Percentiles rank a stretch among this genome's conserved stretches.
These are phyloP conservation scores for Urechis unicinctus DNA, from an alignment of 2,888 invertebrate genomes.

Conservation along the genomic window DNA sequence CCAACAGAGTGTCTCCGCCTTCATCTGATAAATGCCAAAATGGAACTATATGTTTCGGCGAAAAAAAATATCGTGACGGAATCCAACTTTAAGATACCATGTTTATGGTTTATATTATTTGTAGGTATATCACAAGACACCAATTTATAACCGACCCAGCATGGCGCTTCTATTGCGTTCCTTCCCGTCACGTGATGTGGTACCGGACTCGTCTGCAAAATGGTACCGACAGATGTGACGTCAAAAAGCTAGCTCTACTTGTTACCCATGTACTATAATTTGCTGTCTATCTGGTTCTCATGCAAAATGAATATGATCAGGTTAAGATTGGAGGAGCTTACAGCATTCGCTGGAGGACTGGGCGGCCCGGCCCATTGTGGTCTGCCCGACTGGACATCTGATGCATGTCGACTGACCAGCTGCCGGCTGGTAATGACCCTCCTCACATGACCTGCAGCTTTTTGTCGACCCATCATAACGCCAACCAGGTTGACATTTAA, in stretches of 20 bases:
- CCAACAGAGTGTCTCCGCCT: too few relatives aligned
- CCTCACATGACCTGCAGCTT: conserved; percentile 16
- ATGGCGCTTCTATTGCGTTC: background rate
- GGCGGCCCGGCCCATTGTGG: conserved; percentile 16
- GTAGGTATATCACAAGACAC: too few relatives aligned
- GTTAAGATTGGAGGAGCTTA: conserved; percentile 1
- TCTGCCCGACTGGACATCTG: conserved; percentile 7
- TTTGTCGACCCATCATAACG: conserved; percentile 2
- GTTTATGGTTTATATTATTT: too few relatives aligned
- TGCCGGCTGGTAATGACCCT: conserved; percentile 14
- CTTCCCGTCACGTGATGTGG: conserved; percentile 7
- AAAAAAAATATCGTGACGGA: too few relatives aligned
- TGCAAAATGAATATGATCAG: too few relatives aligned
- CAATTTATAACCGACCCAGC: too few relatives aligned
- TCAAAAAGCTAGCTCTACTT: too few relatives aligned
- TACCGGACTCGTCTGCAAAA: conserved; percentile 6
- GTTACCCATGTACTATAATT: too few relatives aligned
- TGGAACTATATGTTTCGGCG: too few relatives aligned
- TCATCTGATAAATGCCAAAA: too few relatives aligned
- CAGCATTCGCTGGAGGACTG: conserved; percentile 10
- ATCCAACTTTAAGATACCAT: too few relatives aligned
- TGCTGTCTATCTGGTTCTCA: too few relatives aligned
- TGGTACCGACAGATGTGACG: background rate
- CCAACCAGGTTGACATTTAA: conserved; percentile 12
- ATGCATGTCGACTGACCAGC: conserved; percentile 10